These are phyloP conservation scores for Cheilosia grossa DNA, from an alignment of 2,888 invertebrate species.

Conservation along the genomic window DNA sequence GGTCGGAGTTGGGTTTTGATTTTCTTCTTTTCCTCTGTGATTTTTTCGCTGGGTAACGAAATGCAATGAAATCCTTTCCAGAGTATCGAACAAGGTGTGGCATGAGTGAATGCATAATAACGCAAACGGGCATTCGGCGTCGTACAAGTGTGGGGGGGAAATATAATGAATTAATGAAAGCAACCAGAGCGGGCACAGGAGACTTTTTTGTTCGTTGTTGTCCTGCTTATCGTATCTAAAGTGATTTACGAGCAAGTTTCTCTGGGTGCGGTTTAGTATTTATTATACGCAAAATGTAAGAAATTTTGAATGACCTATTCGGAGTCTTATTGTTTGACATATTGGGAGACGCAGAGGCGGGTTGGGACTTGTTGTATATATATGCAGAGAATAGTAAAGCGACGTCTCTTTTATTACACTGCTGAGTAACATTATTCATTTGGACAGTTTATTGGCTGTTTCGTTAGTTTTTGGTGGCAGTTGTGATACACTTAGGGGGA, in stretches of 20 bases:
- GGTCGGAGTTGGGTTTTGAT: not conserved
- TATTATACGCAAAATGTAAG: slow-evolving; percentile 67
- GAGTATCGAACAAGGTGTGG: slow-evolving; percentile 66
- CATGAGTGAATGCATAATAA: slow-evolving; percentile 58
- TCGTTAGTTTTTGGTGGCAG: not conserved
- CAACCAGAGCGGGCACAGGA: slow-evolving; percentile 34
- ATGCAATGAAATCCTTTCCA: slow-evolving; percentile 66
- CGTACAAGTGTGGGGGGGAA: slow-evolving; percentile 26
- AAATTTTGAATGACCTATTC: slow-evolving; percentile 63
- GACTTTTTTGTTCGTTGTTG: slow-evolving; percentile 41
- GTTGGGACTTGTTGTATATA: not conserved
- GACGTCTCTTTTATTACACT: slow-evolving; percentile 7
- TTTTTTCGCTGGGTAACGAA: slow-evolving; percentile 22
- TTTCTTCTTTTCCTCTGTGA: not conserved
- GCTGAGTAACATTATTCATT: slow-evolving; percentile 24
- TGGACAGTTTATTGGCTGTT: slow-evolving; percentile 31
- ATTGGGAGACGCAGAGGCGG: not conserved
- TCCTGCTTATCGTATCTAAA: slow-evolving; percentile 63
- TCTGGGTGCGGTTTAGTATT: slow-evolving; percentile 66
- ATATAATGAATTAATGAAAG: slow-evolving; percentile 69
- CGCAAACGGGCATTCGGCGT: slow-evolving; percentile 43
- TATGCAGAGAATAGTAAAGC: not conserved
- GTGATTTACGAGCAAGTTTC: slow-evolving; percentile 72
- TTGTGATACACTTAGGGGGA: not conserved
- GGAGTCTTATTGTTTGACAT: slow-evolving; percentile 34